Evolutionary conservation across 2,888 invertebrate species (phyloP), one percentile per base, ranked within the genome.

Genomic region (Acanthoscelides obtectus): DNA sequence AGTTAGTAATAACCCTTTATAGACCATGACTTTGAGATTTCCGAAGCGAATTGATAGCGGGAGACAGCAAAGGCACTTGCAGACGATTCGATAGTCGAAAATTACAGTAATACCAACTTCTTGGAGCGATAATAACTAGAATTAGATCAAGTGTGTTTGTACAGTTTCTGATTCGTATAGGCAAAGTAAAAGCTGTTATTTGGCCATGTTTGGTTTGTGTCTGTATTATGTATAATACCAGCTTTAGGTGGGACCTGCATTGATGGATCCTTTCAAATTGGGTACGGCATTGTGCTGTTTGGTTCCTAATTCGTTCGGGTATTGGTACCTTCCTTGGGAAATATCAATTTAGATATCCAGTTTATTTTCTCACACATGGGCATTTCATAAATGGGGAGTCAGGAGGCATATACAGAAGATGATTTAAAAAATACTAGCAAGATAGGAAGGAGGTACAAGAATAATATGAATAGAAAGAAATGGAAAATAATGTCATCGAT

Each of bases 1-100:
- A n/a, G n/a, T n/a, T n/a, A n/a, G n/a, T 45, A 45, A 27, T 25
- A 68, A 68, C 68, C 68, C 68, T 68, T 68, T 68, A 68, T 19
- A 4, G 68, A 68, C 22, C 19, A 68, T 68, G 68, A 68, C 68
- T 68, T 68, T 22, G 25, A 45, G 21, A 19, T 68, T 68, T 68
- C 12, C 12, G 17, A 45, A 17, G 45, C 45, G 17, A 45, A 45
- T 45, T 45, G 45, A 45, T 45, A 45, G 45, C 25, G 12, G 45
- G 45, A 17, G 45, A 45, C 45, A 45, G 45, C 5, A 45, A 3
- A 45, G 45, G 45, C 25, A 25, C 25, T 25, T 25, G 25, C 25
- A 8, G 25, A 12, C 45, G 6, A 17, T 45, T 45, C 45, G 45
- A 45, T 45, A 45, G 45, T 45, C 17, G 45, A 45, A 45, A 45